These are phyloP conservation scores for Dichetophora obliterata DNA, from an alignment of 2,888 invertebrate species.

Conservation along the genomic window DNA sequence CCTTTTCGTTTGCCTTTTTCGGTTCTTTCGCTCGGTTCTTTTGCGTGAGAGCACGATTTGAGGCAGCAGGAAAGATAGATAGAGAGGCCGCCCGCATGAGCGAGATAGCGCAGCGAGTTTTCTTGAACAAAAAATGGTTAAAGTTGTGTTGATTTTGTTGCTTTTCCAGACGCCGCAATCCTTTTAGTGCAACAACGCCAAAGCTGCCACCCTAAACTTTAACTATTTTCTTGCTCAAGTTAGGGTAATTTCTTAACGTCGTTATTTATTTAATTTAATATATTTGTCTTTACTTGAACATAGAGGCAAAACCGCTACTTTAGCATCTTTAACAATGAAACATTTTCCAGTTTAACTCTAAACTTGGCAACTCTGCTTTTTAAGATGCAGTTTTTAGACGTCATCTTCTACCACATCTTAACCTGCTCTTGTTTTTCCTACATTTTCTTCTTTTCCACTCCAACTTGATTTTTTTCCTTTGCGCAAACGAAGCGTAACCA, in stretches of 20 bases:
- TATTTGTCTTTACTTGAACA: not conserved
- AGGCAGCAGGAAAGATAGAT: conserved; percentile 1
- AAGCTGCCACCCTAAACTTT: not conserved
- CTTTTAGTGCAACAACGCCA: conserved; percentile 13
- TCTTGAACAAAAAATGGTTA: not conserved
- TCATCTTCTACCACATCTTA: not conserved
- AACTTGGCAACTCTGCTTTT: not conserved
- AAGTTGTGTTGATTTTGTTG: conserved; percentile 3
- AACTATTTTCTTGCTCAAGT: too few relatives aligned
- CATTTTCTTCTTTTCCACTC: not conserved
- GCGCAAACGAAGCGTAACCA: conserved; percentile 6
- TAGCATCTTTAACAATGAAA: not conserved
- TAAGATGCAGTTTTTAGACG: not conserved
- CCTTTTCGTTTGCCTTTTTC: conserved; percentile 34
- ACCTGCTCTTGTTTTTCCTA: not conserved
- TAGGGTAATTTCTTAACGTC: not conserved
- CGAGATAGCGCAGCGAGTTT: conserved; percentile 11
- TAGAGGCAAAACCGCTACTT: not conserved
- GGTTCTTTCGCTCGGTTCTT: conserved; percentile 32
- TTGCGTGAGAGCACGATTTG: conserved; percentile 7
- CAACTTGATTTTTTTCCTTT: not conserved
- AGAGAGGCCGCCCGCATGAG: not conserved
- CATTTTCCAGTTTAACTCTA: not conserved
- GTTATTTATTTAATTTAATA: not conserved
- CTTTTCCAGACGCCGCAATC: conserved; percentile 22